phyloP scores from a whole-genome alignment of 2,888 invertebrate genomes.

The Lepidocyrtinus sp. region DNA sequence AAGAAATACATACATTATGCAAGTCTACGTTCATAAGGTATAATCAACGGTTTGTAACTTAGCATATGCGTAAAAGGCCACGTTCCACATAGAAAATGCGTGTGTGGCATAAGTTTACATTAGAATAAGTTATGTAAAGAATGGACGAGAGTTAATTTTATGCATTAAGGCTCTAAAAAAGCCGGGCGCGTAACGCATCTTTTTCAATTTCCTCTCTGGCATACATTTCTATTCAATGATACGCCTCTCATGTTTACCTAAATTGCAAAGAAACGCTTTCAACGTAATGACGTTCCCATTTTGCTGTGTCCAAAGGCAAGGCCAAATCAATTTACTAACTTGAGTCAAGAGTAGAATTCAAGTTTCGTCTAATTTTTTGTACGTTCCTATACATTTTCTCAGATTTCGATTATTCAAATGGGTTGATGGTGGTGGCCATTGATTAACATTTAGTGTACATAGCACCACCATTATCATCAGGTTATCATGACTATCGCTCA shows the following conservation, averaged over 20 bases:
- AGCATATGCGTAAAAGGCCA: not conserved
- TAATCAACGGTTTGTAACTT: too few species aligned
- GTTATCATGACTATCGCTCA: conserved; percentile 49
- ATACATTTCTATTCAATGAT: conserved; percentile 34
- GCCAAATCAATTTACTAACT: too few species aligned
- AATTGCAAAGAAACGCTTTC: conserved; percentile 25
- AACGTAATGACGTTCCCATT: conserved; percentile 3
- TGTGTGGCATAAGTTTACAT: conserved; percentile 16
- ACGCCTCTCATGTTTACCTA: conserved; percentile 28
- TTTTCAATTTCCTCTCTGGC: conserved; percentile 15
- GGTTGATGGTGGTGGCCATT: too few species aligned
- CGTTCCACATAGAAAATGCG: conserved; percentile 21
- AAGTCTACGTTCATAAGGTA: too few species aligned
- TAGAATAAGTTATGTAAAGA: too few species aligned
- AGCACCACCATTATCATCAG: conserved; percentile 24
- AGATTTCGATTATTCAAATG: too few species aligned
- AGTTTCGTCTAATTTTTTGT: too few species aligned
- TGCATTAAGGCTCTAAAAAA: conserved; percentile 28
- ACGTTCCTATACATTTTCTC: too few species aligned
- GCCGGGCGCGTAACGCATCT: conserved; percentile 39
- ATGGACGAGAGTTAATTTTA: too few species aligned
- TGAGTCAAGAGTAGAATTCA: too few species aligned
- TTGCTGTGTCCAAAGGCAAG: conserved; percentile 21
- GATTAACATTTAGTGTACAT: conserved; percentile 21
- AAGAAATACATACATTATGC: too few species aligned